Evolutionary conservation across 2,113 vertebrate species (phyloP), one percentile per base, ranked within the genome.

Genomic region (Leptodactylus fuscus): DNA sequence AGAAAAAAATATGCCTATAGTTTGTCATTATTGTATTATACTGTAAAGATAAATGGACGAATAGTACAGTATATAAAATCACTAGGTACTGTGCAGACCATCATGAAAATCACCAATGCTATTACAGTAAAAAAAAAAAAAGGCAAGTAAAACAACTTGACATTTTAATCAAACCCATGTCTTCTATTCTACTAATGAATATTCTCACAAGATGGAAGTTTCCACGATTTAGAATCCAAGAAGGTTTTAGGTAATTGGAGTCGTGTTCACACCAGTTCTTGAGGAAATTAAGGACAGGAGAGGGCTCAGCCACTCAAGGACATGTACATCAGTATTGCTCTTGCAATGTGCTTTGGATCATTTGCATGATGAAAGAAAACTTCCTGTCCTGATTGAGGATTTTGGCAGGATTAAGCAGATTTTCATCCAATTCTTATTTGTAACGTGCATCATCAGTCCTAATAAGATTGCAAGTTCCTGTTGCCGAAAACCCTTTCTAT

Each of bases 381-480:
- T 69, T 69, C 65, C 65, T 69, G 32, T 67, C 32, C 65, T 69
- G 32, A 22, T 38, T 69, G 65, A 38, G 65, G 34, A 69, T 69
- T 69, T 69, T 69, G 65, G 65, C 65, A 69, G 65, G 2, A 34
- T 69, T 69, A 38, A 34, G 65, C 65, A 69, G 18, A 34, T 69
- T 38, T 36, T 38, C 29, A 13, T 69, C 65, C 65, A 69, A 38
- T 69, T 69, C 34, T 38, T 22, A 18, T 22, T 18, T 69, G 65
- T 22, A 38, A 20, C 0, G 18, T 69, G 34, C 32, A 22, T 69
- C 34, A 69, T 69, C 8, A 38, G 11, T 36, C 34, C 34, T 36
- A 69, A 69, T 36, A 22, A 69, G 65, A 69, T 22, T 36, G 65
- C 34, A 18, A 38, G 65, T 22, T 69, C 65, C 34, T 38, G 62